Conservation (phyloP, 2,888 invertebrate species). For the Caenorhabditis macrosperma region DNA sequence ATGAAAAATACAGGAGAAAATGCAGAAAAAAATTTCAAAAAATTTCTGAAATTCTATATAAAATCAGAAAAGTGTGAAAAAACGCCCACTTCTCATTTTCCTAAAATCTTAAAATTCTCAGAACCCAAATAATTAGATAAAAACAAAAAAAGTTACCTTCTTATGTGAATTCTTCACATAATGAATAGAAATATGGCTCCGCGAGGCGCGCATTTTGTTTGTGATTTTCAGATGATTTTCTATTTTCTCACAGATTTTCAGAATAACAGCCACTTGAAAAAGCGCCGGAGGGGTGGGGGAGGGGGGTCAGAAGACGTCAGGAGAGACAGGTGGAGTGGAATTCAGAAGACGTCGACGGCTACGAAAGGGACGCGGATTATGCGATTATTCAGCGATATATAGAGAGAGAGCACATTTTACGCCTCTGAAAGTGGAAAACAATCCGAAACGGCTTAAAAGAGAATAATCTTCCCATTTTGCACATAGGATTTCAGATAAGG, state of each 20-base stretch:
- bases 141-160: neutral
- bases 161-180: neutral
- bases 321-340: neutral
- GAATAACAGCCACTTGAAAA: neutral
- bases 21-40: too few species aligned
- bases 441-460: neutral
- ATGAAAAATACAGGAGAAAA: too few species aligned
- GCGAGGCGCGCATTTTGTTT: neutral
- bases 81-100: too few species aligned
- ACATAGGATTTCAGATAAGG: neutral
- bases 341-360: too few species aligned
- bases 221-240: too few species aligned
- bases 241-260: too few species aligned
- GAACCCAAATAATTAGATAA: too few species aligned
- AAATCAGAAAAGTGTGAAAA: too few species aligned
- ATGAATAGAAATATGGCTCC: neutral
- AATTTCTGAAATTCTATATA: too few species aligned
- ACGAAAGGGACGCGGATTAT: neutral
- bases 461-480: neutral
- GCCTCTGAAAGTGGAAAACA: too few species aligned
- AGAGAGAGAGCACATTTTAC: too few species aligned
- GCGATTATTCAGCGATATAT: neutral
- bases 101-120: too few species aligned
- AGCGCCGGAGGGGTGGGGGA: neutral
- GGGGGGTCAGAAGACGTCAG: neutral